Evolutionary conservation across 1,140 invertebrate genomes (phyloP).

Genomic region (Dinoponera quadriceps): DNA sequence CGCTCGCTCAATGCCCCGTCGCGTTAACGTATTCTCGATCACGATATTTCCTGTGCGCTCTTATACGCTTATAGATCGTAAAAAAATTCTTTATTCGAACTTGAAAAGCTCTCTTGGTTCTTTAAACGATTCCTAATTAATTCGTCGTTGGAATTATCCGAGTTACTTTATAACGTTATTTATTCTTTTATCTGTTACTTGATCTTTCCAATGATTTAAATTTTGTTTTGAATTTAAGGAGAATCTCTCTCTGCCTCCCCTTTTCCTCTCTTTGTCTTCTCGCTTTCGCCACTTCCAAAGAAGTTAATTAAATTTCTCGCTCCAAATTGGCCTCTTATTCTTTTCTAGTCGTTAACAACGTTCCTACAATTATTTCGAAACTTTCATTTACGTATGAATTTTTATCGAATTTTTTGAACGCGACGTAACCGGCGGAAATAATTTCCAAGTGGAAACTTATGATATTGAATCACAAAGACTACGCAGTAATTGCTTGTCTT

Average conservation of each 20-base stretch:
- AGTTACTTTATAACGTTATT: too few species aligned
- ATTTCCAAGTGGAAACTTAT: not conserved
- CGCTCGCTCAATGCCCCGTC: constrained; percentile 19
- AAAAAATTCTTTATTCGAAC: not conserved
- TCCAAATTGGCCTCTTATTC: not conserved
- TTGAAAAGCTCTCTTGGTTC: too few species aligned
- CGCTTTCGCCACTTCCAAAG: not conserved
- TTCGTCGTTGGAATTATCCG: too few species aligned
- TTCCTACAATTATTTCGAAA: constrained; percentile 1
- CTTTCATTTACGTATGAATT: not conserved
- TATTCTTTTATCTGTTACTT: too few species aligned
- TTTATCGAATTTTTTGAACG: not conserved
- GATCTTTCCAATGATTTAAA: too few species aligned
- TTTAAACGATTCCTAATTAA: too few species aligned
- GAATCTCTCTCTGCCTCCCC: not conserved
- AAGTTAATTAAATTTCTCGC: not conserved
- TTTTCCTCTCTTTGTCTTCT: not conserved
- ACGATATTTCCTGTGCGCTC: not conserved
- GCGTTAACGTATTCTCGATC: constrained; percentile 21
- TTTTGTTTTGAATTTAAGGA: too few species aligned
- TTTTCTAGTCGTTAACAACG: not conserved
- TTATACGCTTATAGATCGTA: not conserved
- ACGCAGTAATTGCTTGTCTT: not conserved
- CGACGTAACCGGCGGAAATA: not conserved
- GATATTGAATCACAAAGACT: not conserved